Evolutionary conservation across 2,888 invertebrate species (phyloP).

Genomic region (Lepidocyrtoides sp.): DNA sequence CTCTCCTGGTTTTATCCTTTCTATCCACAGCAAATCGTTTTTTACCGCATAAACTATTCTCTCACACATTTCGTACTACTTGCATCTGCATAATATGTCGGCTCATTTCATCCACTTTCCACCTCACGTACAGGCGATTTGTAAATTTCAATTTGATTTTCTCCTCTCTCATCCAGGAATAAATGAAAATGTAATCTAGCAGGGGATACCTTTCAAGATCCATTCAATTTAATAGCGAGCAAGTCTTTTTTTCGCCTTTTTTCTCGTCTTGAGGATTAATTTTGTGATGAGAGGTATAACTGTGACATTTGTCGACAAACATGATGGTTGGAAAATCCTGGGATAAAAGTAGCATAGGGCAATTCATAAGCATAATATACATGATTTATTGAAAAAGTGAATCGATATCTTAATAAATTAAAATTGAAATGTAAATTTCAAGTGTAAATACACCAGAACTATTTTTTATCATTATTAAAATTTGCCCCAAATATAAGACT

Average conservation of each 20-base stretch:
- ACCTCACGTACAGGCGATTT: not conserved
- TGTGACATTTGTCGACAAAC: conserved; percentile 1
- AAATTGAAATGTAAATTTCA: no score
- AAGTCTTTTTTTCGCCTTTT: not conserved
- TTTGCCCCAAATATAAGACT: not conserved
- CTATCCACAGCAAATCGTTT: no score
- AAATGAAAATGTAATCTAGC: not conserved
- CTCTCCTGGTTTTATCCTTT: no score
- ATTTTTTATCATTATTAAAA: not conserved
- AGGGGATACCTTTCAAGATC: no score
- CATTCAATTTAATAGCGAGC: no score
- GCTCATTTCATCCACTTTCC: not conserved
- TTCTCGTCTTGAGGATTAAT: not conserved
- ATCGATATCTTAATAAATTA: not conserved
- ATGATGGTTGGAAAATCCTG: not conserved
- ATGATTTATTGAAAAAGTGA: not conserved
- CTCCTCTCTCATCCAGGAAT: not conserved
- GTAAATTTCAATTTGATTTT: not conserved
- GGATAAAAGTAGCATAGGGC: no score
- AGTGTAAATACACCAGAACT: not conserved
- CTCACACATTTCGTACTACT: no score
- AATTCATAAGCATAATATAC: no score
- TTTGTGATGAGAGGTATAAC: not conserved
- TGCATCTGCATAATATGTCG: not conserved
- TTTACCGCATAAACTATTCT: no score